phyloP scores from a whole-genome alignment of 2,888 invertebrate species.

The Rotaria magnacalcarata region DNA sequence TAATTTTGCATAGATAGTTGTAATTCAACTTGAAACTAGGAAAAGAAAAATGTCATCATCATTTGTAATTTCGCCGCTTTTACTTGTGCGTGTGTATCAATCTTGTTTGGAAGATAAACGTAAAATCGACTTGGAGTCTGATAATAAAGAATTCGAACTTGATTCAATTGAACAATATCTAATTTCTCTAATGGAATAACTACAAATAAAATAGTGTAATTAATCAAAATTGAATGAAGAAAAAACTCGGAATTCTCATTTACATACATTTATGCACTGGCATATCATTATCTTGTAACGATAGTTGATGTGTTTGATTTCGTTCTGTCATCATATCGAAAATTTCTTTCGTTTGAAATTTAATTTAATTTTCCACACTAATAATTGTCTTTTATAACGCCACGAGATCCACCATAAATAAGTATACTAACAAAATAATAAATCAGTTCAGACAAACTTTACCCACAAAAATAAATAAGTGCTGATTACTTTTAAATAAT shows the following conservation, averaged over 20 bases:
- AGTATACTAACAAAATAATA: too few relatives aligned
- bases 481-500: too few relatives aligned
- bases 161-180: not conserved
- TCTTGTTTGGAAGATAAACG: not conserved
- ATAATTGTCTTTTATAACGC: too few relatives aligned
- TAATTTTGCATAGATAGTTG: not conserved
- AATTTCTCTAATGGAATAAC: conserved; percentile 2
- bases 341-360: too few relatives aligned
- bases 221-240: not conserved
- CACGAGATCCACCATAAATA: too few relatives aligned
- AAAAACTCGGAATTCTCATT: not conserved
- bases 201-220: not conserved
- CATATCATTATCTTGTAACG: not conserved
- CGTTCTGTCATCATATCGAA: not conserved
- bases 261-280: not conserved
- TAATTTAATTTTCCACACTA: not conserved
- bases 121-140: not conserved
- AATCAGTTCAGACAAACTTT: too few relatives aligned
- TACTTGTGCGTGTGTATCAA: not conserved
- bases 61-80: not conserved
- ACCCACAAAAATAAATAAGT: too few relatives aligned
- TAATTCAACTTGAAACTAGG: conserved; percentile 5
- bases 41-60: not conserved
- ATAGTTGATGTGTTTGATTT: not conserved
- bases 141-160: not conserved